phyloP scores from a whole-genome alignment of 2,113 vertebrate genomes.

The Hemichromis elongatus region DNA sequence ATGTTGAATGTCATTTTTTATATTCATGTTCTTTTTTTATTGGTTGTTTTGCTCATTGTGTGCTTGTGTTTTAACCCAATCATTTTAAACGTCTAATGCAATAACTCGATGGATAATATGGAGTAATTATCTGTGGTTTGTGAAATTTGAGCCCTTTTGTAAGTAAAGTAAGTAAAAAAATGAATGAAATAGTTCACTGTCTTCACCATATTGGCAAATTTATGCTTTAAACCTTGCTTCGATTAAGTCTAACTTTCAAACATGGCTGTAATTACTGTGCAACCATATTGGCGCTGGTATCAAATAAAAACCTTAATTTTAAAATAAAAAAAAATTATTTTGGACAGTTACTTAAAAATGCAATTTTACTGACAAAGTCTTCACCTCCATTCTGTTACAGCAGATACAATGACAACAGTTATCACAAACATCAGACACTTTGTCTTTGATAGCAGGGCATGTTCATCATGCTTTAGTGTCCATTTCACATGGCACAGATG shows the following conservation, averaged over 20 bases:
- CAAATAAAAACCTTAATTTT: background rate
- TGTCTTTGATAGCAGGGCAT: background rate
- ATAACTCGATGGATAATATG: background rate
- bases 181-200: background rate
- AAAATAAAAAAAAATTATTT: background rate
- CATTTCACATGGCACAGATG: conserved; percentile 15
- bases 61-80: conserved; percentile 37
- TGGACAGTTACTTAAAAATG: conserved; percentile 1
- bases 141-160: conserved; percentile 12
- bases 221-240: background rate
- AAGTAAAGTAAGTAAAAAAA: background rate
- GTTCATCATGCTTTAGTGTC: background rate
- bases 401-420: conserved; percentile 27
- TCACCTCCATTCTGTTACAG: conserved; percentile 39
- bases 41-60: background rate
- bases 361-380: conserved; percentile 38
- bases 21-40: background rate
- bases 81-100: background rate
- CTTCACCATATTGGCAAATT: background rate
- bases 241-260: background rate
- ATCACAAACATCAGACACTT: conserved; percentile 24
- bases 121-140: background rate
- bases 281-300: background rate
- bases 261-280: background rate
- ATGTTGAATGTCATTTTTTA: too few species aligned